Evolutionary conservation across 2,888 invertebrate genomes (phyloP), one percentile per base, ranked within the genome.

Genomic region (Ashinkailepas kermadecensis): DNA sequence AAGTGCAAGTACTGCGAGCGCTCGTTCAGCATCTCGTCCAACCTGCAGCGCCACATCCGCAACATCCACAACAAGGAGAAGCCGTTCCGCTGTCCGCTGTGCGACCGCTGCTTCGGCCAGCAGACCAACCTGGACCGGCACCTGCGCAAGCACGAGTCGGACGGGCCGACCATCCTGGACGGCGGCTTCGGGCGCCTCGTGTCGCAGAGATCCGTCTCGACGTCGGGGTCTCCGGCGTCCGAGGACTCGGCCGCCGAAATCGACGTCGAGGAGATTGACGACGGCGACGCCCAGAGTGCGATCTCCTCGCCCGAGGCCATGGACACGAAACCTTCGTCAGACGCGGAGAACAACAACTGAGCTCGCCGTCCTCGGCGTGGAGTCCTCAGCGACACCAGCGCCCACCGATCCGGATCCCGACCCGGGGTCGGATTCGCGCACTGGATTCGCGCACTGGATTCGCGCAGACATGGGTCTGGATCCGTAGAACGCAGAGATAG

Each of bases 51-150:
- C 82, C 99, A 99, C 89, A 97, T 99, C 80, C 91, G 99, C 84
- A 99, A 99, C 88, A 99, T 99, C 85, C 99, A 99, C 89, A 99
- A 99, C 88, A 99, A 99, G 88, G 96, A 96, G 88, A 93, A 96
- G 83, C 97, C 98, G 0, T 98, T 98, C 89, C 92, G 96, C 86
- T 99, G 99, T 88, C 93, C 93, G 21, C 89, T 96, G 83, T 99
- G 99, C 88, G 98, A 98, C 85, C 91, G 97, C 81, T 96, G 97
- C 88, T 99, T 99, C 88, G 99, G 99, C 0, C 99, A 99, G 88
- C 98, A 99, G 88, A 99, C 99, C n/a, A 99, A 99, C 88, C 90
- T 99, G 84, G 99, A 99, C 87, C 91, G 99, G 54, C 99, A 99
- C 87, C 88, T 98, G 86, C 97, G 97, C 90, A 99, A 99, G 87